Evolutionary conservation across 1,140 invertebrate species (phyloP), one percentile per base, ranked within the genome.

Genomic region (Tetranychus urticae): DNA sequence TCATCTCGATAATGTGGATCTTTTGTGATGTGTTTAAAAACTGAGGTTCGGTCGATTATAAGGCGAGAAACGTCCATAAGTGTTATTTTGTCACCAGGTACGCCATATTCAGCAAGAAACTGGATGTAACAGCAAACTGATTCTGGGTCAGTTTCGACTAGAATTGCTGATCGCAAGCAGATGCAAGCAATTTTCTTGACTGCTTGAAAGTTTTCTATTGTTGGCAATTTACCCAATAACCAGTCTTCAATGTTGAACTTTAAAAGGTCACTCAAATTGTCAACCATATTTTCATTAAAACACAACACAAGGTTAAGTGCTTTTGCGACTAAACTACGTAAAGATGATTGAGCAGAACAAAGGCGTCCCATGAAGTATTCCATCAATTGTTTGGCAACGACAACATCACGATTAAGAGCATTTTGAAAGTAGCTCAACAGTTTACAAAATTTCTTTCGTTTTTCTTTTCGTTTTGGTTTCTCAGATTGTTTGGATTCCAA

Each of bases 11-110:
- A 60, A n/a, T 56, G 36, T 10, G 13, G 23, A 36, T 58, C 35
- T n/a, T 56, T 34, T 35, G 35, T 55, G 31, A 60, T 34, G 31
- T 58, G 84, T 82, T 81, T 80, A 54, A 89, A 82, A 62, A 94
- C 83, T 6, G 84, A 87, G 63, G 82, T 85, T n/a, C 91, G 76
- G 71, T 96, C 90, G 23, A 96, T 89, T 57, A 97, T 84, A 54
- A 96, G 74, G 66, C 89, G 86, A 2, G 87, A 84, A 66, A 94
- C 81, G 70, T 94, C 89, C 71, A 83, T 75, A 0, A 48, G 72
- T 50, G 77, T 67, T 23, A 75, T 70, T 58, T 74, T 78, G 1
- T 39, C 35, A 42, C 37, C 56, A 31, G 23, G 23, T 6, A n/a
- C n/a, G 0, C 33, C 57, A 72, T 88, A 82, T 1, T 77, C 72